Percentiles rank a stretch among this genome's conserved stretches.
Conservation (phyloP, 2,797 vertebrate species). For the Gastrophryne carolinensis region DNA sequence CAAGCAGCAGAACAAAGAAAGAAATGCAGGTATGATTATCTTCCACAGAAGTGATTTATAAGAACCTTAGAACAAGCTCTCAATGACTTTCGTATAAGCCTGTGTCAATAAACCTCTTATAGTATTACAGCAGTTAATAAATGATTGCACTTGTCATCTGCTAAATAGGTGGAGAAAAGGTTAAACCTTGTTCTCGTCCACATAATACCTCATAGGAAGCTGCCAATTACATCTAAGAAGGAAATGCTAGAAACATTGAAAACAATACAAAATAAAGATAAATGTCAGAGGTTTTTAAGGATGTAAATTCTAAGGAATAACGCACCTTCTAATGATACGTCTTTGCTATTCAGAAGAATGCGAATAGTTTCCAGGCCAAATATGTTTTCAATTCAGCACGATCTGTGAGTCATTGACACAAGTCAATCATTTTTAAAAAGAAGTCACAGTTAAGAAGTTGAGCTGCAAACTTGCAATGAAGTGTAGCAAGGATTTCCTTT, state of each 20-base stretch:
- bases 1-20: neutral
- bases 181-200: neutral
- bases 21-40: constrained; percentile 1
- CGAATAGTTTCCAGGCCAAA: neutral
- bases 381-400: neutral
- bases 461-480: constrained; percentile 7
- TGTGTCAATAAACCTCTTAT: constrained; percentile 45
- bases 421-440: neutral
- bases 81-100: constrained; percentile 39
- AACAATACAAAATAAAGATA: constrained; percentile 2
- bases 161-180: constrained; percentile 27
- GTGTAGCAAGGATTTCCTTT: neutral
- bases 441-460: neutral
- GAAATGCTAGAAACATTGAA: neutral
- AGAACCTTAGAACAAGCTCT: constrained; percentile 37
- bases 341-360: neutral
- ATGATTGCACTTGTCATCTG: constrained; percentile 27
- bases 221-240: neutral
- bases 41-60: constrained; percentile 13
- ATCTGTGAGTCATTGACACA: constrained; percentile 10
- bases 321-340: neutral
- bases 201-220: neutral
- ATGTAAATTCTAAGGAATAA: neutral
- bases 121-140: constrained; percentile 39
- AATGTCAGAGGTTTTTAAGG: neutral